A percentile compares a stretch with the other conserved stretches of the same genome.
Evolutionary conservation across 2,797 vertebrate genomes (phyloP).

Genomic region (Sarcoramphus papa): DNA sequence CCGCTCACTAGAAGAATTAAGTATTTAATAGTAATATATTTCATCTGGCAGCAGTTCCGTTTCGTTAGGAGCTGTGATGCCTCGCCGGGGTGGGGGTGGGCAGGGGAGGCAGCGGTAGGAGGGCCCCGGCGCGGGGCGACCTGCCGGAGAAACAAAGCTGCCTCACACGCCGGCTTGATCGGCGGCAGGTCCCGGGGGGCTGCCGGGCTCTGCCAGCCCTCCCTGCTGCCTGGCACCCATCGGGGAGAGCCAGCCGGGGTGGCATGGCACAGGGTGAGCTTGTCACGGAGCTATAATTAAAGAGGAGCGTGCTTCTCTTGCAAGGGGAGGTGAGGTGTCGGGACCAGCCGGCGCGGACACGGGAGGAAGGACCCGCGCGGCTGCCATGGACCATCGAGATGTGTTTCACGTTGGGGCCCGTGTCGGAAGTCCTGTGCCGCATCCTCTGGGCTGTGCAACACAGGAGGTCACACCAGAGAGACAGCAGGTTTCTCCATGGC

Average conservation of each 20-base stretch:
- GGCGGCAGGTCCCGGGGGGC: not conserved
- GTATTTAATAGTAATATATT: slow-evolving; percentile 90
- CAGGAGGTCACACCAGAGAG: not conserved
- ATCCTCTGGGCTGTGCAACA: not conserved
- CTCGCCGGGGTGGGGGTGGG: slow-evolving; percentile 63
- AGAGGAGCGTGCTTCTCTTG: fast-evolving
- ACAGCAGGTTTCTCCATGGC: fast-evolving
- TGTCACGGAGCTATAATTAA: not conserved
- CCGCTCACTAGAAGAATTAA: slow-evolving; percentile 86
- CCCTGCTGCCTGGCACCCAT: not conserved
- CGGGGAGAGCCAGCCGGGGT: fast-evolving
- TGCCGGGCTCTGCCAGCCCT: not conserved
- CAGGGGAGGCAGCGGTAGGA: slow-evolving; percentile 14
- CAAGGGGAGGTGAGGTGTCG: not conserved
- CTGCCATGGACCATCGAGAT: fast-evolving
- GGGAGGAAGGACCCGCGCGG: not conserved
- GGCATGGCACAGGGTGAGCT: not conserved
- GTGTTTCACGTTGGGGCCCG: not conserved
- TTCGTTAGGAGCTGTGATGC: slow-evolving; percentile 81
- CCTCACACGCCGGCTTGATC: not conserved
- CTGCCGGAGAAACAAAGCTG: not conserved
- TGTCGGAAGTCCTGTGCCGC: not conserved
- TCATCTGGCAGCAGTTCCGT: slow-evolving; percentile 84
- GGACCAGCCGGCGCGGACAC: fast-evolving
- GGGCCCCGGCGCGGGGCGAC: not conserved